Evolutionary conservation across 1,140 invertebrate genomes (phyloP).

Genomic region (Nebria ingens): DNA sequence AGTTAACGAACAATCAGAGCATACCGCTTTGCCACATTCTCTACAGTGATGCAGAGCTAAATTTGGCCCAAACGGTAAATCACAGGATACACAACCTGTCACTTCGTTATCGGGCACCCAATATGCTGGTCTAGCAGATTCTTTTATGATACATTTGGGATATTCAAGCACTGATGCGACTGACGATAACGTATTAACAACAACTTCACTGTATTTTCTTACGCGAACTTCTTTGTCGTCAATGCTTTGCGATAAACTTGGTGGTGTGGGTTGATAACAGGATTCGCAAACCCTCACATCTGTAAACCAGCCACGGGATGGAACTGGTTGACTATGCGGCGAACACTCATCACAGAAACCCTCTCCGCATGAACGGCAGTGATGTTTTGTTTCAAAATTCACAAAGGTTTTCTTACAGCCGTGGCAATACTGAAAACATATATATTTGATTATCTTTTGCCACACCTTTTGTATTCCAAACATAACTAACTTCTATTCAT

Average conservation of each 20-base stretch:
- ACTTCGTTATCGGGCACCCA: slow-evolving; percentile 70
- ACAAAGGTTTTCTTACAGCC: slow-evolving; percentile 49
- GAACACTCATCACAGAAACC: slow-evolving; percentile 61
- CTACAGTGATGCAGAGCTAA: slow-evolving; percentile 62
- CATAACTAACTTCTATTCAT: too few species aligned
- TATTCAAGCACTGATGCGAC: slow-evolving; percentile 44
- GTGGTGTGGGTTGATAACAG: slow-evolving; percentile 39
- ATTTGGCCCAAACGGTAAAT: slow-evolving; percentile 42
- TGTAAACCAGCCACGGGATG: slow-evolving; percentile 50
- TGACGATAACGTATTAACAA: slow-evolving; percentile 48
- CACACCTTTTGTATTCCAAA: too few species aligned
- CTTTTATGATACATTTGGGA: slow-evolving; percentile 55
- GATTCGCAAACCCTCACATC: slow-evolving; percentile 56
- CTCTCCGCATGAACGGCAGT: slow-evolving; percentile 67
- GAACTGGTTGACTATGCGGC: slow-evolving; percentile 47
- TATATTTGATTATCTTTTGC: background rate
- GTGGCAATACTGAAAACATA: slow-evolving; percentile 44
- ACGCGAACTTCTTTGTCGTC: slow-evolving; percentile 39
- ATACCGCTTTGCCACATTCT: slow-evolving; percentile 59
- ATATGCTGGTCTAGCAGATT: slow-evolving; percentile 65
- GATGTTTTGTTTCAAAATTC: slow-evolving; percentile 53
- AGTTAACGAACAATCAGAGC: slow-evolving; percentile 51
- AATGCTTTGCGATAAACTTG: slow-evolving; percentile 23
- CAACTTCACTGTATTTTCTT: slow-evolving; percentile 52
- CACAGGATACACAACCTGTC: slow-evolving; percentile 54